phyloP scores from a whole-genome alignment of 2,797 vertebrate genomes.

The Enteromius viviparus region DNA sequence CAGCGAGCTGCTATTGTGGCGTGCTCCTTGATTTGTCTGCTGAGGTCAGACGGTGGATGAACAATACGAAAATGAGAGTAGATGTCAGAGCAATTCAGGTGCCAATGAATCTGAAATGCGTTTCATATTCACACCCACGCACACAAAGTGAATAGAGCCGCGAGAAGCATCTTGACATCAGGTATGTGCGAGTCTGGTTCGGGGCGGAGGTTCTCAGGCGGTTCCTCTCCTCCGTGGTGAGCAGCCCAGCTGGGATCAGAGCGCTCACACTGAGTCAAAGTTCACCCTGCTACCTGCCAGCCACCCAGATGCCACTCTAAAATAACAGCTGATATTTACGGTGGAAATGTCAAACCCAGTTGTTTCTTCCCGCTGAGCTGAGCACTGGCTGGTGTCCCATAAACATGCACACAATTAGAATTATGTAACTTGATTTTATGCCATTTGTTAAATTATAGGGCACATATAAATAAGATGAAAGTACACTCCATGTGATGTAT shows the following conservation, averaged over 20 bases:
- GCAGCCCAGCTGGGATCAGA: conserved; percentile 58
- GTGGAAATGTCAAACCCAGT: conserved; percentile 66
- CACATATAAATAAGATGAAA: background rate
- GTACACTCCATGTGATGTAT: background rate
- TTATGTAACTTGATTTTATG: conserved; percentile 44
- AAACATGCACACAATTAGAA: conserved; percentile 13
- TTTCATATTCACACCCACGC: conserved; percentile 1
- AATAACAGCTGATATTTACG: conserved; percentile 66
- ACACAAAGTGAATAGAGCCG: background rate
- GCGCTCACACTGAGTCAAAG: conserved; percentile 63
- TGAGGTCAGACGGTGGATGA: conserved; percentile 11
- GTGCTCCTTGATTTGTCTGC: conserved; percentile 9
- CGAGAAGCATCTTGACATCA: conserved; percentile 15
- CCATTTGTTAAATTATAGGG: conserved; percentile 17
- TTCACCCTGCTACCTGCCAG: conserved; percentile 61
- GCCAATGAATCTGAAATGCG: conserved; percentile 10
- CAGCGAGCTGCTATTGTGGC: conserved; percentile 17
- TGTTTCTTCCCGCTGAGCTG: conserved; percentile 59
- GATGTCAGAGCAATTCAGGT: conserved; percentile 8
- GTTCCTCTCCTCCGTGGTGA: conserved; percentile 48
- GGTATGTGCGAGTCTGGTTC: conserved; percentile 12
- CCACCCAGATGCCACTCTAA: conserved; percentile 60
- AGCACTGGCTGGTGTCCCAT: conserved; percentile 17
- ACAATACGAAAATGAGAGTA: conserved; percentile 22
- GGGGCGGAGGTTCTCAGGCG: conserved; percentile 29